Conservation (phyloP, 2,797 vertebrate species). For the Epinephelus awoara region DNA sequence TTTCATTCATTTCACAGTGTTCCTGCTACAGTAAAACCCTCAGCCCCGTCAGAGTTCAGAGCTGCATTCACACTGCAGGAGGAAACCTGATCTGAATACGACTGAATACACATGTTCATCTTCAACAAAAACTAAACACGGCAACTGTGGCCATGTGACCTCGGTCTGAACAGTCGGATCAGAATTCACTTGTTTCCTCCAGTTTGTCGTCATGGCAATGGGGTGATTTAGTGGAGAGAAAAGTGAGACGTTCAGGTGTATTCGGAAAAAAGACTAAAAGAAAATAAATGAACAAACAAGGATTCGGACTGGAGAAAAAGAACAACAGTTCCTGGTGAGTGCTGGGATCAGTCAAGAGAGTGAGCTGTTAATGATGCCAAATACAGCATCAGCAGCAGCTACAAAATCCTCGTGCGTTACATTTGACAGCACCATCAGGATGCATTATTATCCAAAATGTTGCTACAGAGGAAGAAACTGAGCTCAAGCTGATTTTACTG, state of each 20-base stretch:
- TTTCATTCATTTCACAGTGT: slow-evolving; percentile 47
- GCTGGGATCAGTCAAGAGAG: background rate
- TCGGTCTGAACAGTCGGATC: slow-evolving; percentile 32
- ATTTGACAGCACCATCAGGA: background rate
- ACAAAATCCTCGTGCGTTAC: background rate
- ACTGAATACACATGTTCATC: no score
- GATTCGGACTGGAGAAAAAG: background rate
- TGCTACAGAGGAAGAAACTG: background rate
- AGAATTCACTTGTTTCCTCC: background rate
- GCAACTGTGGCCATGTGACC: background rate
- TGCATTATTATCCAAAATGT: background rate
- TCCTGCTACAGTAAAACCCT: slow-evolving; percentile 33
- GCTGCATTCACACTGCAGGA: slow-evolving; percentile 13
- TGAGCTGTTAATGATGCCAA: background rate
- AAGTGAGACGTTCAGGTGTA: background rate
- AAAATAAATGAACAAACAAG: background rate
- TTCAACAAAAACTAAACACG: background rate
- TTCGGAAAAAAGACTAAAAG: background rate
- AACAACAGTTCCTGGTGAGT: background rate
- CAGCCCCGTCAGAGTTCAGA: background rate
- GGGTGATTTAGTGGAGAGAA: background rate
- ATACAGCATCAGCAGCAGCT: background rate
- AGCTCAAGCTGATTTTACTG: no score
- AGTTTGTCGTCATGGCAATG: background rate
- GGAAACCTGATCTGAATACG: background rate